Evolutionary conservation across 37 sponge, comb jelly and placozoan genomes (phyloP).

Genomic region (Haliclona indistincta): DNA sequence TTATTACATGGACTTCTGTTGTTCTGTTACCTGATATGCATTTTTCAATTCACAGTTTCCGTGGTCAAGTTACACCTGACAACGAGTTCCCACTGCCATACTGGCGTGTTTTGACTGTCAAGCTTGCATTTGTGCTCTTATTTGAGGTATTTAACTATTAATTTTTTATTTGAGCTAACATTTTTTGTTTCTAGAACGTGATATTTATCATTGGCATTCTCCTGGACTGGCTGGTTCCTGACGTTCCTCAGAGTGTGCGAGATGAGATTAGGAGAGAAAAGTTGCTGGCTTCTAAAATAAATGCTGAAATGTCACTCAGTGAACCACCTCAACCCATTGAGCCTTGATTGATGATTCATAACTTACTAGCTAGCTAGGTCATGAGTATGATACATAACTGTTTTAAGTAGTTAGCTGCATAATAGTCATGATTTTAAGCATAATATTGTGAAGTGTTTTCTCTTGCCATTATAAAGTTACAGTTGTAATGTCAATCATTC

Average conservation of each 20-base stretch:
- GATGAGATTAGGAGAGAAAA: conserved; percentile 74
- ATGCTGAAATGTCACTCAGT: too few relatives aligned
- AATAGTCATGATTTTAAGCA: too few relatives aligned
- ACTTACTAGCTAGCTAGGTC: too few relatives aligned
- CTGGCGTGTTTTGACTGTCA: conserved; percentile 54
- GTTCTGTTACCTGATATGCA: neutral
- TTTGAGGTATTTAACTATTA: conserved; percentile 89
- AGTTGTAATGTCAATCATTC: too few relatives aligned
- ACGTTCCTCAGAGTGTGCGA: conserved; percentile 66
- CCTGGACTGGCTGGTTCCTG: conserved; percentile 73
- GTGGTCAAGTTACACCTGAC: conserved; percentile 34
- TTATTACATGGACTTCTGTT: too few relatives aligned
- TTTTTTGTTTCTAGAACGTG: conserved; percentile 58
- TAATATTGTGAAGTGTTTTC: too few relatives aligned
- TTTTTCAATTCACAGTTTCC: conserved; percentile 41
- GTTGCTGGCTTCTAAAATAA: conserved; percentile 46
- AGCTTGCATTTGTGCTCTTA: conserved; percentile 83
- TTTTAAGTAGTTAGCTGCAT: too few relatives aligned
- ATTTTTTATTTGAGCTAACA: too few relatives aligned
- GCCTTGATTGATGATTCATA: too few relatives aligned
- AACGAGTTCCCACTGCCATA: conserved; percentile 24
- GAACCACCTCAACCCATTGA: too few relatives aligned
- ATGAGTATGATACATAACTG: too few relatives aligned
- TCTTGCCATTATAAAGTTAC: too few relatives aligned
- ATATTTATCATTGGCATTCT: conserved; percentile 62